These are phyloP conservation scores for Lordiphosa mommai DNA, from an alignment of 1,140 invertebrate species.

Conservation along the genomic window DNA sequence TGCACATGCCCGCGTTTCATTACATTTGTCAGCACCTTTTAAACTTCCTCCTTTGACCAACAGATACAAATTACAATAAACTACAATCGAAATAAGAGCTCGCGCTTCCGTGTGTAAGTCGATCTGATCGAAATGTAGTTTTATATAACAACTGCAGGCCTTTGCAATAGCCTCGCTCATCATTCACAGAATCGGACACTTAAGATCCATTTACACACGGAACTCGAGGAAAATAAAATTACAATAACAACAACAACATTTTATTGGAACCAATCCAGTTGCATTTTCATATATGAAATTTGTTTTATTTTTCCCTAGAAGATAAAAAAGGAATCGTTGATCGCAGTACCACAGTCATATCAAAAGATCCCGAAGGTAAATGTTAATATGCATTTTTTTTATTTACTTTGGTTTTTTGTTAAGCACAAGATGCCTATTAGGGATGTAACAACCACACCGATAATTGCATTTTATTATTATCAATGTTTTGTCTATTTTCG, in stretches of 20 bases:
- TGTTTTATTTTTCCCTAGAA: conserved; percentile 81
- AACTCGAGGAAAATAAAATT: not conserved
- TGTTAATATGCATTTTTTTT: conserved; percentile 17
- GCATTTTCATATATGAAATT: conserved; percentile 53
- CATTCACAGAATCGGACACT: no score
- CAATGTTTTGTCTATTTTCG: no score
- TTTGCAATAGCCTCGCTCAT: no score
- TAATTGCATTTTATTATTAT: no score
- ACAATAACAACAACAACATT: not conserved
- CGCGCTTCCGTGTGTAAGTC: not conserved
- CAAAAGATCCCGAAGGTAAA: conserved; percentile 92
- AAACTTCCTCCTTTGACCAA: not conserved
- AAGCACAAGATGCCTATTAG: no score
- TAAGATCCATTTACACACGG: not conserved
- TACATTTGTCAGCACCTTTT: conserved; percentile 1
- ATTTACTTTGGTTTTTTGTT: not conserved
- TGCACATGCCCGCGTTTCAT: conserved; percentile 6
- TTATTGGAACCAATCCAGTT: conserved; percentile 22
- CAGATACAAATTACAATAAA: not conserved
- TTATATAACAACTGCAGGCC: no score
- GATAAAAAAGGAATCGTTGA: conserved; percentile 95
- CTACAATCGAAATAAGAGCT: no score
- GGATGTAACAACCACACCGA: no score
- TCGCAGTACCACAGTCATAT: conserved; percentile 95
- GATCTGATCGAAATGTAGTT: no score